Base-by-base conservation (phyloP, 1,140 invertebrate genomes). In the Campodea augens region DNA sequence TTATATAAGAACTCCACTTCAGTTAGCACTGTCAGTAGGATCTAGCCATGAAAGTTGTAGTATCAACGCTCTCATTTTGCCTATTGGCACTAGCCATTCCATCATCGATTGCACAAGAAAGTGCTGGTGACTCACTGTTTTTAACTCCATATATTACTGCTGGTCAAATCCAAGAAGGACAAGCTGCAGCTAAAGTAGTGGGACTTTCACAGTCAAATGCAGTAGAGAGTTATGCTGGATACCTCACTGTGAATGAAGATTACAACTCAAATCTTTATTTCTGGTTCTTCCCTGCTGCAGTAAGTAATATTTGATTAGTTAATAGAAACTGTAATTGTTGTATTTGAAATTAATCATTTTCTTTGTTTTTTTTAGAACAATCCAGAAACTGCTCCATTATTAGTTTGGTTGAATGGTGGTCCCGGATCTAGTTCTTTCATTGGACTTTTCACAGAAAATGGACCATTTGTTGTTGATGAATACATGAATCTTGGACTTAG, bases 321-420 rank as follows among this genome's bases (percentile, higher is more conserved):
- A 15, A 32, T 15, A 32, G 15, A 32, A 32, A 32, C 15, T 32
- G 15, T 32, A 32, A 32, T 32, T 32, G 15, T 32, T 32, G 15
- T 32, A 15, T 32, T 7, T 10, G 15, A 10, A 10, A 32, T 32
- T n/a, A n/a, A n/a, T n/a, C n/a, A 32, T 10, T 32, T 15, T 7
- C 27, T 10, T 32, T 32, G 27, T 15, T 15, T 10, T 15, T 32
- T 51, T 15, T 46, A 63, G 62, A 52, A 51, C 20, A 46, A 49
- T 5, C 46, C 53, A 3, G 53, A 54, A 38, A 50, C 45, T 45
- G 58, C 60, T 20, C 69, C 69, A n/a, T 54, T 71, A 18, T 21
- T 69, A 4, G 49, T 72, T 20, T 72, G 70, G 70, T 55, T 72
- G 18, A 68, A 72, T 55, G 70, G 69, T 39, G 69, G 70, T 12